Evolutionary conservation across 2,797 vertebrate species (phyloP).

Genomic region (Odontamblyopus rebecca): DNA sequence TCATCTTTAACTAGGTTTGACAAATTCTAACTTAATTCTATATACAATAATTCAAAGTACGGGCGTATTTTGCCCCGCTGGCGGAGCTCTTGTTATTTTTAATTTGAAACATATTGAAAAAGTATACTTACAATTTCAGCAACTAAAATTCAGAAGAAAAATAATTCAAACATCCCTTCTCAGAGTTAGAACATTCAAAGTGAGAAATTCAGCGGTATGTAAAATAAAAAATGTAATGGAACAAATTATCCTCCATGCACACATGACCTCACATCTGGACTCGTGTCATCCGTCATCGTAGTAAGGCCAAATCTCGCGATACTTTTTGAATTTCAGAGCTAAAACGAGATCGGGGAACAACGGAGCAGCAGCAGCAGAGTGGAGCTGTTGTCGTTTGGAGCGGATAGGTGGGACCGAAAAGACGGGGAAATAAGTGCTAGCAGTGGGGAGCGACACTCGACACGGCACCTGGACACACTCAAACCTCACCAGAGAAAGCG

Average conservation of each 20-base stretch:
- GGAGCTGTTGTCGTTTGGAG: constrained; percentile 54
- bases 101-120: too few relatives aligned
- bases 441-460: constrained; percentile 36
- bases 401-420: constrained; percentile 65
- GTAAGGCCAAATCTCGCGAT: constrained; percentile 70
- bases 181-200: too few relatives aligned
- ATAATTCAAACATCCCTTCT: too few relatives aligned
- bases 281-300: not conserved
- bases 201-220: too few relatives aligned
- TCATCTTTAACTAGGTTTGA: too few relatives aligned
- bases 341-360: constrained; percentile 63
- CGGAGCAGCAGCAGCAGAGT: constrained; percentile 45
- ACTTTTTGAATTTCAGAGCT: constrained; percentile 63
- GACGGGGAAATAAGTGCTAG: constrained; percentile 41
- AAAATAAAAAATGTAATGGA: too few relatives aligned
- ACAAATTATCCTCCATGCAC: not conserved
- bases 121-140: too few relatives aligned
- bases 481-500: not conserved
- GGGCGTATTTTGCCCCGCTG: too few relatives aligned
- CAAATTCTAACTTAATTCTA: too few relatives aligned
- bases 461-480: constrained; percentile 1
- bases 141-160: too few relatives aligned
- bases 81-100: too few relatives aligned
- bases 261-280: not conserved
- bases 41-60: too few relatives aligned